These are phyloP conservation scores for Ptychoptera albimana DNA, from an alignment of 2,888 invertebrate genomes.

Conservation along the genomic window DNA sequence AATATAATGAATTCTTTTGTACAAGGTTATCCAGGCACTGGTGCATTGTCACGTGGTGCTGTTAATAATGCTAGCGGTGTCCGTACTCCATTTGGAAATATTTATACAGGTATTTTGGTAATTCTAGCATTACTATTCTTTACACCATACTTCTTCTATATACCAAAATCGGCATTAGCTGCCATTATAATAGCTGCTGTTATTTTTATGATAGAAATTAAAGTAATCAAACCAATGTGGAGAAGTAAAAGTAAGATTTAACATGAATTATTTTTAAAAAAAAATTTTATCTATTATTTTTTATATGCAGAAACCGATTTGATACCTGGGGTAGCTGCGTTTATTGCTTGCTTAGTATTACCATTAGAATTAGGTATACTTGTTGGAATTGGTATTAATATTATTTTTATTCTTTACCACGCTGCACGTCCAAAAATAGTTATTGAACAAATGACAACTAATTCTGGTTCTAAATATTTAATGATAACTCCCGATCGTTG, in stretches of 20 bases:
- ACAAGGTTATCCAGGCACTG: conserved; percentile 67
- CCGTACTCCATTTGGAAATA: conserved; percentile 65
- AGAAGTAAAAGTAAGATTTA: conserved; percentile 63
- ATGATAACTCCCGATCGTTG: conserved; percentile 78
- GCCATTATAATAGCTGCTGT: conserved; percentile 87
- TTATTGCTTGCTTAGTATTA: conserved; percentile 66
- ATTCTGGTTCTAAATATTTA: conserved; percentile 50
- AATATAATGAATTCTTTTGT: conserved; percentile 77
- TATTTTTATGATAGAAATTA: conserved; percentile 79
- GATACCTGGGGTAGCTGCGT: conserved; percentile 70
- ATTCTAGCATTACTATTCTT: conserved; percentile 71
- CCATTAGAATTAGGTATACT: conserved; percentile 80
- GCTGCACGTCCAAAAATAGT: conserved; percentile 74
- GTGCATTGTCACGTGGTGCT: conserved; percentile 70
- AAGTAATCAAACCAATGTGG: conserved; percentile 79
- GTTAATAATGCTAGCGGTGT: conserved; percentile 84
- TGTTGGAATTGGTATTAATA: conserved; percentile 65
- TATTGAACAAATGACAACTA: conserved; percentile 53
- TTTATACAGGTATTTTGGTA: conserved; percentile 70
- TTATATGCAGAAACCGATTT: conserved; percentile 61
- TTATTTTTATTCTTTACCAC: conserved; percentile 73
- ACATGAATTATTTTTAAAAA: neutral
- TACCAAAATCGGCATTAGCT: conserved; percentile 72
- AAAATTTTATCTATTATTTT: neutral
- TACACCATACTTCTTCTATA: conserved; percentile 76